Conservation (phyloP, 2,888 invertebrate genomes). For the Polydesmus complanatus region DNA sequence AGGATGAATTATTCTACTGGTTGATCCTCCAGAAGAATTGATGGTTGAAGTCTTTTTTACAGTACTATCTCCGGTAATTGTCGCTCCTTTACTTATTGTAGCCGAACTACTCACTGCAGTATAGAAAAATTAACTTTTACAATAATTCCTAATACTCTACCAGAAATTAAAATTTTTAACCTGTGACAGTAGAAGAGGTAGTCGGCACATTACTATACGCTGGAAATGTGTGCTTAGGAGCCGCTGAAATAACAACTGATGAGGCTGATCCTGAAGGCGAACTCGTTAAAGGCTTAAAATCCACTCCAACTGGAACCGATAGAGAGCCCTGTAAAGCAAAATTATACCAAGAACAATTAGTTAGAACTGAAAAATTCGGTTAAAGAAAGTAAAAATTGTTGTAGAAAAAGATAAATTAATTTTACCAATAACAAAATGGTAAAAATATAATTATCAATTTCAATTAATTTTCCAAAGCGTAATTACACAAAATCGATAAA, state of each 20-base stretch:
- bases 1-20: slow-evolving; percentile 79
- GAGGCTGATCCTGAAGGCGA: slow-evolving; percentile 5
- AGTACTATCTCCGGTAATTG: slow-evolving; percentile 23
- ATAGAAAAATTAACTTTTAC: no score
- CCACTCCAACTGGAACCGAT: slow-evolving; percentile 19
- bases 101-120: slow-evolving; percentile 3
- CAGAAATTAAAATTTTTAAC: not conserved
- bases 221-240: slow-evolving; percentile 57
- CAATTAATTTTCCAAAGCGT: slow-evolving; percentile 1
- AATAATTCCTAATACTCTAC: not conserved
- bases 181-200: slow-evolving; percentile 34
- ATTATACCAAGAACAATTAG: not conserved
- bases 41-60: slow-evolving; percentile 38
- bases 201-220: slow-evolving; percentile 41
- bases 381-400: not conserved
- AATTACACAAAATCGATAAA: slow-evolving; percentile 1
- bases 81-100: slow-evolving; percentile 8
- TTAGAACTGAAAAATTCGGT: not conserved
- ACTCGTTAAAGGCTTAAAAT: slow-evolving; percentile 19
- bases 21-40: slow-evolving; percentile 55
- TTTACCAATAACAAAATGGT: no score
- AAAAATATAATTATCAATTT: not conserved
- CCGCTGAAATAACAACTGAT: slow-evolving; percentile 11
- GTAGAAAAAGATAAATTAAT: no score
- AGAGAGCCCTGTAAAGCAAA: slow-evolving; percentile 5